These are phyloP conservation scores for Amphiprion percula DNA, from an alignment of 2,113 vertebrate species.

Conservation along the genomic window DNA sequence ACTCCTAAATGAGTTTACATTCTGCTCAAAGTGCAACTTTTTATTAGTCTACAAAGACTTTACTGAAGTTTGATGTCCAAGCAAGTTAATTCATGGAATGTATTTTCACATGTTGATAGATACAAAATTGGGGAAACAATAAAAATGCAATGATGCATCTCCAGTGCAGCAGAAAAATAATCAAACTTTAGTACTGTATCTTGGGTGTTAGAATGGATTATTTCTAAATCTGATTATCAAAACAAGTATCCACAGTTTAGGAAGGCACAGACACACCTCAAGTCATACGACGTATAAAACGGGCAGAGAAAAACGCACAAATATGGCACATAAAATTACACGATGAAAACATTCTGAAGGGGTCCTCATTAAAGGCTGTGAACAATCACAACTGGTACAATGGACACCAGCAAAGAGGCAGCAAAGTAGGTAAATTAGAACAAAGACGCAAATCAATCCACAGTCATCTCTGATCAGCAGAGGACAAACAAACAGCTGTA, in stretches of 20 bases:
- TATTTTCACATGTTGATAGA: constrained; percentile 25
- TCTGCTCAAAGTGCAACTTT: constrained; percentile 47
- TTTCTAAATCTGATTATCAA: constrained; percentile 10
- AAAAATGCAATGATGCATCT: constrained; percentile 11
- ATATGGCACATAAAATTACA: constrained; percentile 32
- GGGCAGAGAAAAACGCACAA: constrained; percentile 22
- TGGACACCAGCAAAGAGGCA: constrained; percentile 3
- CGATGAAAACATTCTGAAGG: constrained; percentile 47
- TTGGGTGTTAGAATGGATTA: background rate
- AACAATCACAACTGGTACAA: constrained; percentile 15
- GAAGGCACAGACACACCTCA: constrained; percentile 52
- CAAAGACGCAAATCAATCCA: constrained; percentile 14
- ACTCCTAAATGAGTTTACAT: background rate
- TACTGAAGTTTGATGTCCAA: constrained; percentile 13
- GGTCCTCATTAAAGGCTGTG: constrained; percentile 26
- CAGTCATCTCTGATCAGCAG: background rate
- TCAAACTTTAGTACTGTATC: background rate
- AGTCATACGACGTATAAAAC: constrained; percentile 39
- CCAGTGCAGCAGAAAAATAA: constrained; percentile 22
- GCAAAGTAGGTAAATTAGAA: background rate
- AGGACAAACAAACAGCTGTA: constrained; percentile 3
- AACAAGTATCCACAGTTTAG: constrained; percentile 18
- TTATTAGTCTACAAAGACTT: constrained; percentile 41
- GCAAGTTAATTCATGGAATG: constrained; percentile 53
- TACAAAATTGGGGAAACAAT: constrained; percentile 18